Evolutionary conservation across 2,888 invertebrate genomes (phyloP), one percentile per base, ranked within the genome.

Genomic region (Flabesymbios commensalis): DNA sequence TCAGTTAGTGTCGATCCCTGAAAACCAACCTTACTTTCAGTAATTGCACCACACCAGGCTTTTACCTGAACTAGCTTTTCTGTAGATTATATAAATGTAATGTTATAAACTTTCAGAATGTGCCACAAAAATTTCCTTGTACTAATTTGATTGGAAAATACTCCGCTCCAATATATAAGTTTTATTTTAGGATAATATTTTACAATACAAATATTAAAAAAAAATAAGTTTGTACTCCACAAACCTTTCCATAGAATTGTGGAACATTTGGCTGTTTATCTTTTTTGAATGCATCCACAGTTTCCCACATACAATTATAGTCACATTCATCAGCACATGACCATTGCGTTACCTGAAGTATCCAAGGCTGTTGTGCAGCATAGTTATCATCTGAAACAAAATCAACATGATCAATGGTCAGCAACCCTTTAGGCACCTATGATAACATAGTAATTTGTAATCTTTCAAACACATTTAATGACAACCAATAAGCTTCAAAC

Each of bases 191-290:
- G 69, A 10, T 10, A n/a, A 22, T 14, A 22, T 45, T 10, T 57
- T 17, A n/a, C 22, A 36, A 54, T 5, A n/a, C n/a, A 26, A 19
- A 56, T 31, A 29, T n/a, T 26, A 43, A 22, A 28, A 29, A 17
- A 10, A 26, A 51, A 7, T 10, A 10, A 45, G 7, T 41, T 26
- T 17, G 7, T 14, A 29, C 5, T 28, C 17, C 22, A 22, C 69
- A 75, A 84, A 94, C 94, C 86, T 94, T 97, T 75, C 97, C 97
- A 86, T 92, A 89, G 83, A 97, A 97, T 80, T 97, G 96, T 2
- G 95, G 96, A 56, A 90, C 87, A n/a, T 84, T 81, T 81, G 88
- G 87, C 0, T 88, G 88, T 4, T 39, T 22, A 67, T 89, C 86
- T 61, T 87, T 86, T 45, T 87, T 78, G 78, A 92, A 94, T 29